Evolutionary conservation across 2,888 invertebrate genomes (phyloP), one percentile per base, ranked within the genome.

Genomic region (Nomada lathburiana): DNA sequence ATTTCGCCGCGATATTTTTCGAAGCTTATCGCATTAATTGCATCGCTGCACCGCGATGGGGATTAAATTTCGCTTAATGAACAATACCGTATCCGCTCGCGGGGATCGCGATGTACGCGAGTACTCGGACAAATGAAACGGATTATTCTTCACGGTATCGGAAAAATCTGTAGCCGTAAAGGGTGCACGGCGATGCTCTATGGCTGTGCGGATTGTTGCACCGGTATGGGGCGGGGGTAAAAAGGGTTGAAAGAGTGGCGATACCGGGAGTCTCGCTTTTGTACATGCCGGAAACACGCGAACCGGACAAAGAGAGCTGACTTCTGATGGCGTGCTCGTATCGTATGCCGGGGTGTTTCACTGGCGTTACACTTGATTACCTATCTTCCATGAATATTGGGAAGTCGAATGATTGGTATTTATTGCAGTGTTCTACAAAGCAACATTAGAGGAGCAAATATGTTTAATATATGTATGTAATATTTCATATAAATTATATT

Each of bases 21-120:
- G 75, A 82, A 50, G 82, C 79, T 88, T 87, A 86, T 88, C 86
- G 86, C 78, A 76, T 86, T 88, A 86, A 87, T 87, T 86, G 86
- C 87, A 59, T 62, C 64, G 76, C 80, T 67, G 76, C 64, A 64
- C 72, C 85, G 62, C 63, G 80, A 76, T 75, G 64, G 72, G 69
- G 81, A 85, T 87, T 86, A 80, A 88, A 86, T 84, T 86, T 80
- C 76, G 82, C 71, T 82, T 88, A 85, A 87, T 73, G 84, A 88
- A 87, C 80, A 73, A 81, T 77, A 60, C 68, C 64, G 65, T 47
- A 52, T 47, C 29, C 59, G 53, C 18, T 42, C 4, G 50, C 55
- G 9, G 62, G 68, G 26, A 42, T 44, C 29, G 9, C 57, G 50
- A 47, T 29, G 53, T 7, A 59, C 36, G 26, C 71, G 23, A 26